Evolutionary conservation across 2,797 vertebrate genomes (phyloP).

Genomic region (Betta splendens): DNA sequence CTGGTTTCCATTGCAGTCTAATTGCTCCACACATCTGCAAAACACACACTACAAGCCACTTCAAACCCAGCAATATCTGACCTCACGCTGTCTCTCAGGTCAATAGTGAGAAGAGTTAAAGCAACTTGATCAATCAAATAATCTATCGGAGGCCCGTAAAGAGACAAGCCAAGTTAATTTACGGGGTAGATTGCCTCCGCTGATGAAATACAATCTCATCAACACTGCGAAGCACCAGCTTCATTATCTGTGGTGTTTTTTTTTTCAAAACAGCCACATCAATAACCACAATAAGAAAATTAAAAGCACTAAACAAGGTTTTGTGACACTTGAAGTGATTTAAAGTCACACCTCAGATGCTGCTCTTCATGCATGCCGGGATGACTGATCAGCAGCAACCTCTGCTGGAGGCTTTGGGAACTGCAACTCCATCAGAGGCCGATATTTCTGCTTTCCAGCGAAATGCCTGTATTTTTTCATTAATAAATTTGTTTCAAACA

Average conservation of each 20-base stretch:
- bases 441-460: too few species aligned
- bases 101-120: conserved; percentile 59
- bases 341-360: too few species aligned
- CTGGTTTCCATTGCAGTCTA: conserved; percentile 17
- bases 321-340: not conserved
- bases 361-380: not conserved
- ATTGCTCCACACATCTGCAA: conserved; percentile 14
- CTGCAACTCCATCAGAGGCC: conserved; percentile 18
- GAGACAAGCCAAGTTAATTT: conserved; percentile 44
- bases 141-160: conserved; percentile 59
- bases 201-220: conserved; percentile 23
- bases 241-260: not conserved
- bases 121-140: conserved; percentile 51
- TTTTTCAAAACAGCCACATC: not conserved
- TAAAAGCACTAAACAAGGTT: not conserved
- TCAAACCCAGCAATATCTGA: conserved; percentile 22
- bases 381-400: conserved; percentile 29
- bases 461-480: too few species aligned
- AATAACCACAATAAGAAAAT: not conserved
- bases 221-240: conserved; percentile 11
- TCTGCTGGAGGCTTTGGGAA: conserved; percentile 55
- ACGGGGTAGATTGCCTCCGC: conserved; percentile 1
- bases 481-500: too few species aligned
- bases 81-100: conserved; percentile 34
- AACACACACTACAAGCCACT: conserved; percentile 8